A percentile compares a stretch with the other conserved stretches of the same genome.
Conservation (phyloP, 2,113 vertebrate genomes). For the Scopus umbretta region DNA sequence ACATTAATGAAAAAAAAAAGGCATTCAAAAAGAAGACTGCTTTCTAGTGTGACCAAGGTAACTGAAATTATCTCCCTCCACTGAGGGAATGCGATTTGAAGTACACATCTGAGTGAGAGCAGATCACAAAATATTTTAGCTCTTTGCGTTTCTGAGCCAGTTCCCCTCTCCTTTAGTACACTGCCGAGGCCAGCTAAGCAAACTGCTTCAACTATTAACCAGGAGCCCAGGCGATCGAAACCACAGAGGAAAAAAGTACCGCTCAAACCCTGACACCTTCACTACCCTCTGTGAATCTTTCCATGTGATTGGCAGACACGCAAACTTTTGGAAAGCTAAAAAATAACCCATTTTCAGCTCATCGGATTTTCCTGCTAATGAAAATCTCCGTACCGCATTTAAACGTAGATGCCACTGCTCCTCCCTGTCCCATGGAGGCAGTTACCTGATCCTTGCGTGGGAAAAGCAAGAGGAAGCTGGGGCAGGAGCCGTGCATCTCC, state of each 20-base stretch:
- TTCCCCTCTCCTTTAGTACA: conserved; percentile 19
- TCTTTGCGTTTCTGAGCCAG: conserved; percentile 50
- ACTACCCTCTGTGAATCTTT: background rate
- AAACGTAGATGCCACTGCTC: background rate
- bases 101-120: conserved; percentile 25
- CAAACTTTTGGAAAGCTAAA: background rate
- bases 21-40: conserved; percentile 52
- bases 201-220: background rate
- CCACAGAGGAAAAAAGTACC: background rate
- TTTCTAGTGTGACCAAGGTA: conserved; percentile 53
- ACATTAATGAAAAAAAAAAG: conserved; percentile 72
- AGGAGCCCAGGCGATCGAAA: conserved; percentile 17
- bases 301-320: background rate
- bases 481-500: background rate
- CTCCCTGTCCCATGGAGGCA: background rate
- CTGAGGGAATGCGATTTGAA: conserved; percentile 40
- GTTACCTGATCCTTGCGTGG: background rate
- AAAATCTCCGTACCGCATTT: background rate
- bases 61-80: conserved; percentile 52
- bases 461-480: background rate
- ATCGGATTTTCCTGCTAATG: background rate
- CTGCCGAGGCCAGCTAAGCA: background rate
- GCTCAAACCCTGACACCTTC: conserved; percentile 24
- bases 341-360: background rate
- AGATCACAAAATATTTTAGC: conserved; percentile 43